These are phyloP conservation scores for Drosophila anceps DNA, from an alignment of 2,888 invertebrate genomes.

Conservation along the genomic window DNA sequence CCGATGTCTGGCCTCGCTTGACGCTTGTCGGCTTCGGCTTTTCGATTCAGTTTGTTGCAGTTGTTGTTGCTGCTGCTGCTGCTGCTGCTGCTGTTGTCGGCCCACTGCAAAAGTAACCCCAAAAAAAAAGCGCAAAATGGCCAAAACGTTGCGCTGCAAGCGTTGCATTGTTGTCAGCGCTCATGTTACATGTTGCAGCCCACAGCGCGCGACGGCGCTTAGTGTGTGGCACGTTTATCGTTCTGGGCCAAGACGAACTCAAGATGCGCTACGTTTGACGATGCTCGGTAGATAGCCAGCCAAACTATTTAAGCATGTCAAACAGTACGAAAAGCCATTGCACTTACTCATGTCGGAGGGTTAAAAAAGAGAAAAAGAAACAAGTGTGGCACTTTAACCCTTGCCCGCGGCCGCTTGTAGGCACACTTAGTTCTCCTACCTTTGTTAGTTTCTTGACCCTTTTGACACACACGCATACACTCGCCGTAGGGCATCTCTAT, in stretches of 20 bases:
- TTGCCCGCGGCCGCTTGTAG: slow-evolving; percentile 6
- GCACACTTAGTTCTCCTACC: slow-evolving; percentile 29
- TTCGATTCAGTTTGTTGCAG: slow-evolving; percentile 14
- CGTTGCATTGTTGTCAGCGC: slow-evolving; percentile 77
- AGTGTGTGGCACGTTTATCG: slow-evolving; percentile 64
- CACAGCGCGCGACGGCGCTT: slow-evolving; percentile 58
- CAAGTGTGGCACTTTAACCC: slow-evolving; percentile 35
- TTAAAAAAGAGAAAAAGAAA: neutral
- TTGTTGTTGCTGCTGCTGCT: slow-evolving; percentile 14
- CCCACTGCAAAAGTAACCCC: slow-evolving; percentile 58
- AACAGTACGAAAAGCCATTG: neutral
- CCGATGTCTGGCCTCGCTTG: slow-evolving; percentile 35
- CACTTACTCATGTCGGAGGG: slow-evolving; percentile 2
- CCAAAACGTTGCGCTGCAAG: slow-evolving; percentile 58
- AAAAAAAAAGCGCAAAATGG: slow-evolving; percentile 62
- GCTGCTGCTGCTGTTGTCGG: slow-evolving; percentile 3
- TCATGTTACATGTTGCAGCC: slow-evolving; percentile 63
- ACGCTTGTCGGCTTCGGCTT: slow-evolving; percentile 32
- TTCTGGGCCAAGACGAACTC: slow-evolving; percentile 44
- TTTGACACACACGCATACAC: neutral
- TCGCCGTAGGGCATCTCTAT: slow-evolving; percentile 62
- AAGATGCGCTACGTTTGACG: slow-evolving; percentile 49
- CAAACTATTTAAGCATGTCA: slow-evolving; percentile 1
- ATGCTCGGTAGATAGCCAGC: neutral
- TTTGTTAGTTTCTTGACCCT: slow-evolving; percentile 53